phyloP scores from a whole-genome alignment of 1,140 invertebrate genomes.

The Phthorimaea operculella region DNA sequence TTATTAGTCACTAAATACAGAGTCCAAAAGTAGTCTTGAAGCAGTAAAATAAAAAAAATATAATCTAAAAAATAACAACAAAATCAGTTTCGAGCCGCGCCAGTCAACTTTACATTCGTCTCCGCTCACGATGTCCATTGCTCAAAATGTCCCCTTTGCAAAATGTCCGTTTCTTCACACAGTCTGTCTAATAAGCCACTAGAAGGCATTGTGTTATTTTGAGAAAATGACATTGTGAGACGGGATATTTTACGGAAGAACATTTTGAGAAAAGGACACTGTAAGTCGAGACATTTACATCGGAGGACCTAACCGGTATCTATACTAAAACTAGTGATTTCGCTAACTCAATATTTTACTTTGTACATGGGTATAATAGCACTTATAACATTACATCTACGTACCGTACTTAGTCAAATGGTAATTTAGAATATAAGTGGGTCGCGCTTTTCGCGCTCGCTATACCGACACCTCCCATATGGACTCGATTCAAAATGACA shows the following conservation, averaged over 20 bases:
- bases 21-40: slow-evolving; percentile 44
- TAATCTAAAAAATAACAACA: slow-evolving; percentile 61
- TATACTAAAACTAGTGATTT: slow-evolving; percentile 48
- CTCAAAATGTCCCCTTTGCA: too few relatives aligned
- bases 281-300: slow-evolving; percentile 5
- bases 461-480: not conserved
- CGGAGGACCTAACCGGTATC: slow-evolving; percentile 27
- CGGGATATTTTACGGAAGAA: too few relatives aligned
- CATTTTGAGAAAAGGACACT: too few relatives aligned
- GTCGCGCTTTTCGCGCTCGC: slow-evolving; percentile 2
- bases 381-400: slow-evolving; percentile 46
- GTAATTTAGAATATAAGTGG: slow-evolving; percentile 51
- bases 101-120: slow-evolving; percentile 28
- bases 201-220: too few relatives aligned
- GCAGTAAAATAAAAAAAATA: slow-evolving; percentile 52
- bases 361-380: slow-evolving; percentile 61
- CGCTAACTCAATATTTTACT: slow-evolving; percentile 53
- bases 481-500: not conserved
- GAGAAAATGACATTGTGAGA: too few relatives aligned
- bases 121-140: too few relatives aligned
- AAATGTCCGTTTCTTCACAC: too few relatives aligned
- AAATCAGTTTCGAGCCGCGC: slow-evolving; percentile 41
- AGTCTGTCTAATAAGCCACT: too few relatives aligned
- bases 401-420: slow-evolving; percentile 42
- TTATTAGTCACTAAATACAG: slow-evolving; percentile 36